phyloP scores from a whole-genome alignment of 1,140 invertebrate genomes.

The Zaprionus capensis region DNA sequence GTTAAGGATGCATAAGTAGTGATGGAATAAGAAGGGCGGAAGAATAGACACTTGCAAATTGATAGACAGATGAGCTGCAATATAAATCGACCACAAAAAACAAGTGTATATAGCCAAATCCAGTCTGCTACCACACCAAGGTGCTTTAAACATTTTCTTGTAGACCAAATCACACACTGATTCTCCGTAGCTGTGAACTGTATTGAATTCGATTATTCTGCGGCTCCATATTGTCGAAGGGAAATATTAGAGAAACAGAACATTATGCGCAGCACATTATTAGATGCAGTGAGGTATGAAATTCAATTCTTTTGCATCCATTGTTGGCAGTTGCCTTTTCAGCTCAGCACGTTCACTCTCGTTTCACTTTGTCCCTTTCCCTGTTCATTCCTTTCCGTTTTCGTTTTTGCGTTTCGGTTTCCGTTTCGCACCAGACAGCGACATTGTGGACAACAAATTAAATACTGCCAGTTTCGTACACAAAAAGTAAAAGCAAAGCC shows the following conservation, averaged over 20 bases:
- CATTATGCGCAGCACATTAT: constrained; percentile 49
- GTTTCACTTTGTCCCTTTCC: constrained; percentile 27
- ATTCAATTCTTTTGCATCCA: constrained; percentile 69
- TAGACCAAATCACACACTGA: background rate
- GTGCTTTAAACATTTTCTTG: background rate
- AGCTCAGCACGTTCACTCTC: constrained; percentile 23
- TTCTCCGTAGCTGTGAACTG: background rate
- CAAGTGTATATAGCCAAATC: background rate
- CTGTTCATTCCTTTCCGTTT: background rate
- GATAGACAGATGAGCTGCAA: too few species aligned
- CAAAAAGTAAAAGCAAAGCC: background rate
- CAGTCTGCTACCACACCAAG: background rate
- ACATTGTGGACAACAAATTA: constrained; percentile 9
- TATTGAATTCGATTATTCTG: constrained; percentile 3
- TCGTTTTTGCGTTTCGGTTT: background rate
- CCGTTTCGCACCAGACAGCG: background rate
- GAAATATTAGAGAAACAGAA: background rate
- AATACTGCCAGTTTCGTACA: constrained; percentile 2
- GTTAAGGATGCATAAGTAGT: too few species aligned
- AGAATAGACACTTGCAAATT: too few species aligned
- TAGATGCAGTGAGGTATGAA: constrained; percentile 68
- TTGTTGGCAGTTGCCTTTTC: constrained; percentile 48
- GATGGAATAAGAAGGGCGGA: too few species aligned
- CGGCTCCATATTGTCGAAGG: background rate
- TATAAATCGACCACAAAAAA: too few species aligned